These are phyloP conservation scores for Zaprionus kolodkinae DNA, from an alignment of 1,140 invertebrate species.

Conservation along the genomic window DNA sequence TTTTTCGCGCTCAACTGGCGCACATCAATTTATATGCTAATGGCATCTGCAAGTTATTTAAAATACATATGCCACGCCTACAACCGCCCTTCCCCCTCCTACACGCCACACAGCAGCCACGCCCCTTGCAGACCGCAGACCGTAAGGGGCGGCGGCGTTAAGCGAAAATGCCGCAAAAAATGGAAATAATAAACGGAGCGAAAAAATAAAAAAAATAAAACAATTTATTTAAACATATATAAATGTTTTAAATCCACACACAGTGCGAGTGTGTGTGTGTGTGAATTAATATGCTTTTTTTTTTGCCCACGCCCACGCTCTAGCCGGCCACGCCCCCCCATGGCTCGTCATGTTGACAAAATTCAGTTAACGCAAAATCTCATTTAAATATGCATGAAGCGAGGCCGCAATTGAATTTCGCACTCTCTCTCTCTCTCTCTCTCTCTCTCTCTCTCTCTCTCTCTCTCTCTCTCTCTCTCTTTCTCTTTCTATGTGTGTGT, in stretches of 20 bases:
- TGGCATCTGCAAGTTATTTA: conserved; percentile 71
- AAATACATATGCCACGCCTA: conserved; percentile 71
- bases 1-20: conserved; percentile 58
- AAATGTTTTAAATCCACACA: conserved; percentile 49
- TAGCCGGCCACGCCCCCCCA: conserved; percentile 33
- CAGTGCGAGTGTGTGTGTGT: conserved; percentile 13
- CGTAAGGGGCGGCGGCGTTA: conserved; percentile 31
- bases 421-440: not conserved
- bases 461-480: not conserved
- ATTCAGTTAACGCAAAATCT: conserved; percentile 81
- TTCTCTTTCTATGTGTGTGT: not conserved
- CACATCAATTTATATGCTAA: conserved; percentile 78
- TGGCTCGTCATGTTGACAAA: conserved; percentile 60
- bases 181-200: conserved; percentile 13
- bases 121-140: not conserved
- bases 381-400: conserved; percentile 80
- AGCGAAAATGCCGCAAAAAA: conserved; percentile 45
- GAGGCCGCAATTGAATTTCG: conserved; percentile 55
- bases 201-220: conserved; percentile 40
- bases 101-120: not conserved
- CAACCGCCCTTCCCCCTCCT: conserved; percentile 7
- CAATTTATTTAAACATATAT: conserved; percentile 78
- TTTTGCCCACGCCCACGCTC: conserved; percentile 46
- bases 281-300: conserved; percentile 68
- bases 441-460: too few relatives aligned